phyloP scores from a whole-genome alignment of 2,113 vertebrate genomes.

The Pristiophorus japonicus region DNA sequence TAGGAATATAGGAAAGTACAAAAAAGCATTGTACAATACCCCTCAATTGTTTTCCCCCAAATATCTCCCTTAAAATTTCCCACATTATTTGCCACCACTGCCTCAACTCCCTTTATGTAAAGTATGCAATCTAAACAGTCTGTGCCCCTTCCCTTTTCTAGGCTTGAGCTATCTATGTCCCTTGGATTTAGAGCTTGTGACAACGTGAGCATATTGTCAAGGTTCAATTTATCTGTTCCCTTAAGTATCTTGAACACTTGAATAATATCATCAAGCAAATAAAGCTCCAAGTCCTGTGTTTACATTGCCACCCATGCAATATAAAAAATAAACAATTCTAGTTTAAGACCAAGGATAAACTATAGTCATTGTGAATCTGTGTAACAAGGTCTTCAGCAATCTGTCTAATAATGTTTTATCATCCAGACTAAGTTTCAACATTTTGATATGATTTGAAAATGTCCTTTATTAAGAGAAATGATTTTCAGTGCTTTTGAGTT shows the following conservation, averaged over 20 bases:
- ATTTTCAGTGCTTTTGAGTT: not conserved
- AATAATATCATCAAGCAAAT: conserved; percentile 11
- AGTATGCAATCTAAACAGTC: not conserved
- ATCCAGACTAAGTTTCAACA: not conserved
- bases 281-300: not conserved
- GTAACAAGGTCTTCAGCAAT: not conserved
- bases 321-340: not conserved
- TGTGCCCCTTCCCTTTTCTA: not conserved
- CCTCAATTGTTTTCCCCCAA: too few relatives aligned
- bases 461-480: not conserved
- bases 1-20: too few relatives aligned
- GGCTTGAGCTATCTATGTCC: not conserved
- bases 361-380: not conserved
- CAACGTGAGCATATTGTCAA: not conserved
- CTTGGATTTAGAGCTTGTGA: not conserved
- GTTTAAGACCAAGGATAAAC: too few relatives aligned
- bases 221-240: not conserved
- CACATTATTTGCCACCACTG: too few relatives aligned
- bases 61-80: too few relatives aligned
- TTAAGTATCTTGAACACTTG: not conserved
- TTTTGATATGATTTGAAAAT: not conserved
- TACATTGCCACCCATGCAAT: not conserved
- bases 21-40: too few relatives aligned
- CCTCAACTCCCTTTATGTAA: too few relatives aligned
- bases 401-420: too few relatives aligned